These are phyloP conservation scores for Romanogobio albipinnatus DNA, from an alignment of 2,113 vertebrate species.

Conservation along the genomic window DNA sequence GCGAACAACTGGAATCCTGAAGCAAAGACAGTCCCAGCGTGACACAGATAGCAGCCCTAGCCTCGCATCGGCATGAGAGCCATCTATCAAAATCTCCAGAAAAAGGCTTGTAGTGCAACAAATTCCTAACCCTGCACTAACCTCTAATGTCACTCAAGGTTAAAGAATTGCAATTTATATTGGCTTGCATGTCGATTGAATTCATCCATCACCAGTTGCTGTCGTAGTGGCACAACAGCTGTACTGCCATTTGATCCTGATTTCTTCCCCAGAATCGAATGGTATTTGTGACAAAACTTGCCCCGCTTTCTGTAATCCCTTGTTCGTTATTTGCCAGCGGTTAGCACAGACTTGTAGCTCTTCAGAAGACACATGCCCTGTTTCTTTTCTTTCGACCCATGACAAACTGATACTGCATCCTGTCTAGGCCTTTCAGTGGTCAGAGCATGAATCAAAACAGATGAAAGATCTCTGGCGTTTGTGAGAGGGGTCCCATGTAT, in stretches of 20 bases:
- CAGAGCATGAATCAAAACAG: constrained; percentile 64
- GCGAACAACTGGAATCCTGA: constrained; percentile 65
- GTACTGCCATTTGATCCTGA: constrained; percentile 40
- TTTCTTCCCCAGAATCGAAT: constrained; percentile 35
- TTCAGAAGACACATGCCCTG: not conserved
- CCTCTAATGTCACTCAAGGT: constrained; percentile 45
- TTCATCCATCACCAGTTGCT: constrained; percentile 51
- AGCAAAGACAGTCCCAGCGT: constrained; percentile 8
- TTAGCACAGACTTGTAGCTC: not conserved
- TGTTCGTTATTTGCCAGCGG: constrained; percentile 32
- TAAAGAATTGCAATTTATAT: constrained; percentile 50
- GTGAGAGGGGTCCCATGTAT: constrained; percentile 60
- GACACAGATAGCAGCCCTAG: constrained; percentile 44
- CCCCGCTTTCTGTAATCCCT: constrained; percentile 9
- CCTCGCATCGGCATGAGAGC: constrained; percentile 42
- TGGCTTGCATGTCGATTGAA: constrained; percentile 31
- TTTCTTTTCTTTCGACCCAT: constrained; percentile 33
- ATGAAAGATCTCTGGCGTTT: constrained; percentile 56
- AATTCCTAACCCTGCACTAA: constrained; percentile 33
- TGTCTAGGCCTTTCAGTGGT: constrained; percentile 43
- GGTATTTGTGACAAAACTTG: constrained; percentile 38
- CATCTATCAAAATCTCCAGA: constrained; percentile 42
- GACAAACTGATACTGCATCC: constrained; percentile 66
- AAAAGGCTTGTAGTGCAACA: constrained; percentile 43
- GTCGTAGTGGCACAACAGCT: constrained; percentile 30